Base-by-base conservation (phyloP, 2,113 vertebrate species). In the Talpa occidentalis region DNA sequence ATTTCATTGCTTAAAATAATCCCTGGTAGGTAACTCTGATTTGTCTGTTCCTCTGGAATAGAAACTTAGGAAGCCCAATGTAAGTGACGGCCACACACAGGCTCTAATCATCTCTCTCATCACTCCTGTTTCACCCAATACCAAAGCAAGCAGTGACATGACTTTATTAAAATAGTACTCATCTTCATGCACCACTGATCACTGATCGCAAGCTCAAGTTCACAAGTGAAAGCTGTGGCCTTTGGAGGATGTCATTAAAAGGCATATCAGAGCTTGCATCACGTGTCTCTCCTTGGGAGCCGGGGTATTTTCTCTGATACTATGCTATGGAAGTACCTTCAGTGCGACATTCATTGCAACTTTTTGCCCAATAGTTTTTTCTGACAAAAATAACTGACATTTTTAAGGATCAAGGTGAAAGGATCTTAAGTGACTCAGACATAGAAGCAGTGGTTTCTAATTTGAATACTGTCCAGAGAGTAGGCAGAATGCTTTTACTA, bases 1-100 rank as follows among this genome's bases (percentile, higher is more conserved):
- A 94, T 94, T 66, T 87, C 14, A 0, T 40, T 89, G 26, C 92
- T 78, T 94, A 76, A 90, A 91, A 82, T 66, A 94, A 94, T 77
- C 21, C 30, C 24, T 90, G 1, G 42, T 59, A 52, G 22, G 44
- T 85, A 70, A 60, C 3, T 19, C 47, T 40, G 78, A 78, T 44
- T 87, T 49, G n/a, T 62, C 69, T 85, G 40, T 52, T 84, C 19
- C 83, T 91, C 77, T 69, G 54, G 72, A 78, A 84, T 6, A 91
- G 62, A 95, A 85, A 40, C 42, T 59, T 52, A 30, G 28, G 52
- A 76, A 24, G 44, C 79, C 9, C 49, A 69, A 15, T 54, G 42
- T 70, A 54, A 80, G 64, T 37, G 8, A 91, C 28, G 42, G 44
- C 56, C 15, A 21, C 35, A 93, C 24, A 56, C 6, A 52, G 73